Percentiles rank a stretch among this genome's conserved stretches.
These are phyloP conservation scores for Enteromius afrohamiltoni DNA, from an alignment of 2,797 vertebrate genomes.

Conservation along the genomic window DNA sequence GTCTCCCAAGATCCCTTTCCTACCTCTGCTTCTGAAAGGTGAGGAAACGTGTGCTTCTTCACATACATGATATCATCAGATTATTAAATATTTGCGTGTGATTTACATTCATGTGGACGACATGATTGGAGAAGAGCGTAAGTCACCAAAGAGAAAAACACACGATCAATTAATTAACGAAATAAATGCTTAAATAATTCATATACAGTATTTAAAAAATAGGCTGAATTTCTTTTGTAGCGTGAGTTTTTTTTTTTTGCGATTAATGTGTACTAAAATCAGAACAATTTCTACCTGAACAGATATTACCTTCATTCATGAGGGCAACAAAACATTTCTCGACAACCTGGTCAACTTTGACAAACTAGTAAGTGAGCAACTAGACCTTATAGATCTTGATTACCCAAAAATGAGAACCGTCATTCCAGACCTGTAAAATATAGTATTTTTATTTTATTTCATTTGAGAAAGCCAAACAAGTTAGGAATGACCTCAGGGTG, in stretches of 20 bases:
- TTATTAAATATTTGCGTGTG: background rate
- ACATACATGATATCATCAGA: background rate
- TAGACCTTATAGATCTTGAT: background rate
- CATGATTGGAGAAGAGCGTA: background rate
- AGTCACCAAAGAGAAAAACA: background rate
- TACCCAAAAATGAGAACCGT: background rate
- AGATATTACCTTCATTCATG: conserved; percentile 98
- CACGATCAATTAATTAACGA: too few species aligned
- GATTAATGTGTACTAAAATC: conserved; percentile 1
- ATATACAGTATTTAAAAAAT: background rate
- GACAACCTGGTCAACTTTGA: conserved; percentile 98
- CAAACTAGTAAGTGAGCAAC: conserved; percentile 88
- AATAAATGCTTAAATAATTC: background rate
- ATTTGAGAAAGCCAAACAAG: background rate
- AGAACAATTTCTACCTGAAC: conserved; percentile 49
- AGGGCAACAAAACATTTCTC: conserved; percentile 98
- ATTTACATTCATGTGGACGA: background rate
- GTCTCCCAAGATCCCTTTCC: conserved; percentile 96
- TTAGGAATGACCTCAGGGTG: background rate
- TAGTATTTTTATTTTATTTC: background rate
- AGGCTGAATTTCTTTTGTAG: background rate
- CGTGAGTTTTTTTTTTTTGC: background rate
- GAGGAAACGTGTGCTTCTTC: background rate
- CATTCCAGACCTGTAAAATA: background rate
- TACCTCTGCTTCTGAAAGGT: conserved; percentile 98